Evolutionary conservation across 2,888 invertebrate species (phyloP), one percentile per base, ranked within the genome.

Genomic region (Plagodis dolabraria): DNA sequence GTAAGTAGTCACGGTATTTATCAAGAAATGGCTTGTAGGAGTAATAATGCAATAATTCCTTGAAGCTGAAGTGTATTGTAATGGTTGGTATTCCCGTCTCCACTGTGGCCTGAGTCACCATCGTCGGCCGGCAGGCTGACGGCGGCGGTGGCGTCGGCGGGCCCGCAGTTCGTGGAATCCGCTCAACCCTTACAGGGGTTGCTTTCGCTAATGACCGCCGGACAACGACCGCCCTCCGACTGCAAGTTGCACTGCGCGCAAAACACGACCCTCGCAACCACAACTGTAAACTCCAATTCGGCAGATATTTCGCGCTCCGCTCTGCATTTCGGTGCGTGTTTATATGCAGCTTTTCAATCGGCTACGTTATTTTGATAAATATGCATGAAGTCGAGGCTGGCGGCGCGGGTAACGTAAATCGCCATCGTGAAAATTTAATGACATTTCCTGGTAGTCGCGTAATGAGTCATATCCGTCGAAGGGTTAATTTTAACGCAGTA

Each of bases 321-420:
- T 80, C 81, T 82, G 83, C 85, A 82, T 82, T 86, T 85, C 82
- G 74, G 82, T 90, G 89, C 89, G 89, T 90, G 92, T 90, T 88
- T 89, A 85, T 90, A 89, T 91, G 89, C 90, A 91, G 85, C 88
- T 87, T 91, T 91, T 90, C 91, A 92, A 92, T 92, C 91, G 90
- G 83, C 86, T 82, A 85, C 87, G 89, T 89, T 91, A 90, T 92
- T 92, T 90, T 89, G 90, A 92, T 92, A 91, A 92, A 92, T 92
- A 92, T 92, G 91, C 87, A 92, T 92, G 90, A 90, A 89, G 83
- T 81, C 86, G 82, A 88, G 90, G 87, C 87, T 82, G 82, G 80
- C 81, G 78, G 82, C 83, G 82, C 79, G 83, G 85, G 86, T 87
- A 87, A 88, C 87, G 85, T 85, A 85, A 90, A 90, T 89, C 89